phyloP scores from a whole-genome alignment of 2,888 invertebrate species.

The Pedicia rivosa region DNA sequence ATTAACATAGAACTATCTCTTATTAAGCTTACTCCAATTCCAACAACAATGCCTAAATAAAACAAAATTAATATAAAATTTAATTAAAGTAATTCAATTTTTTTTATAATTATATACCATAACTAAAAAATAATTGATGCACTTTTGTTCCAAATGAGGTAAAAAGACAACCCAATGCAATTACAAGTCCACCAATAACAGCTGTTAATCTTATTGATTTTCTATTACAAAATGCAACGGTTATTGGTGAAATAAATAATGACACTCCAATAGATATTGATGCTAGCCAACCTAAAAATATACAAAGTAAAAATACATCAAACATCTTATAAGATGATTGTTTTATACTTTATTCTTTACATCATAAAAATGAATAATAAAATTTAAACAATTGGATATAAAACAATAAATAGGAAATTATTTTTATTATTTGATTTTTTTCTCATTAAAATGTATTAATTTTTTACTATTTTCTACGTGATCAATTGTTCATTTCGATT shows the following conservation, averaged over 20 bases:
- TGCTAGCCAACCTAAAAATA: conserved; percentile 64
- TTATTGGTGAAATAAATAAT: conserved; percentile 64
- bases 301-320: conserved; percentile 9
- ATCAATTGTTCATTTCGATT: too few relatives aligned
- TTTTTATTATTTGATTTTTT: too few relatives aligned
- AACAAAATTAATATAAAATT: conserved; percentile 3
- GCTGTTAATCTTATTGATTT: conserved; percentile 76
- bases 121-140: conserved; percentile 79
- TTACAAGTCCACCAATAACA: conserved; percentile 71
- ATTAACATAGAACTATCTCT: conserved; percentile 73
- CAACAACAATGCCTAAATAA: conserved; percentile 41
- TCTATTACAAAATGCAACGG: conserved; percentile 67
- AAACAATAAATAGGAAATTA: too few relatives aligned
- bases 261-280: conserved; percentile 64
- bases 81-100: neutral
- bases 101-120: conserved; percentile 27
- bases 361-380: too few relatives aligned
- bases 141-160: conserved; percentile 79
- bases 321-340: too few relatives aligned
- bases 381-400: too few relatives aligned
- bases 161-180: conserved; percentile 74
- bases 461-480: too few relatives aligned
- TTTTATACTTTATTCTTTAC: too few relatives aligned
- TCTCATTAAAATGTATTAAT: too few relatives aligned
- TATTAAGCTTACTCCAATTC: conserved; percentile 71